These are phyloP conservation scores for Microcebus tavaratra DNA, from an alignment of 2,113 vertebrate species.

Conservation along the genomic window DNA sequence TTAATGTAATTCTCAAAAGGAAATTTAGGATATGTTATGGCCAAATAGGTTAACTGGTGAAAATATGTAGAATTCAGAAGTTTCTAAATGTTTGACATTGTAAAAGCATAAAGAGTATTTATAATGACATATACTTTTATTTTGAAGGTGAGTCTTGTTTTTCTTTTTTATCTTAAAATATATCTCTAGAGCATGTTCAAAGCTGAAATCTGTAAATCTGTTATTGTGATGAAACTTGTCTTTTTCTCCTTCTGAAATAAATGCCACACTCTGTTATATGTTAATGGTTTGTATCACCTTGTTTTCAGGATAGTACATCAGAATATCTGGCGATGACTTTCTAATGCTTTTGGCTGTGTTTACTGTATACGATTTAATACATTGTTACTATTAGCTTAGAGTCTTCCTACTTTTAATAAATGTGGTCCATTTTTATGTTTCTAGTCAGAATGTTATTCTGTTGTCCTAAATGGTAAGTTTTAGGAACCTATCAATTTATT, in stretches of 20 bases:
- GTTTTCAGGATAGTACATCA: conserved; percentile 49
- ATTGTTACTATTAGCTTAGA: conserved; percentile 16
- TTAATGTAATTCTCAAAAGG: conserved; percentile 3
- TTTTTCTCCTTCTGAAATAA: conserved; percentile 71
- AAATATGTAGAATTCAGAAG: conserved; percentile 71
- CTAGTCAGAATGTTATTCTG: conserved; percentile 74
- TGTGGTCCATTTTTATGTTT: conserved; percentile 66
- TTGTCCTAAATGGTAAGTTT: conserved; percentile 64
- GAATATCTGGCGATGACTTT: conserved; percentile 54
- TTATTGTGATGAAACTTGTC: conserved; percentile 80
- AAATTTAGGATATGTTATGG: conserved; percentile 58
- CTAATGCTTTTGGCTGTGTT: conserved; percentile 62
- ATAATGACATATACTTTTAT: conserved; percentile 77
- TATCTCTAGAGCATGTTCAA: conserved; percentile 79
- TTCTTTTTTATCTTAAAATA: conserved; percentile 79
- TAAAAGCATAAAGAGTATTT: conserved; percentile 66
- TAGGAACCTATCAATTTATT: conserved; percentile 39
- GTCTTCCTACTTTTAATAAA: conserved; percentile 36
- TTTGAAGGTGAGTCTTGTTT: conserved; percentile 77
- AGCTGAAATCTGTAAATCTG: conserved; percentile 77
- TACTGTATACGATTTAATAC: conserved; percentile 58
- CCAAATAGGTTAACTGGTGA: conserved; percentile 62
- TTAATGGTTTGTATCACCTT: background rate
- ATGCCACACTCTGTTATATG: conserved; percentile 31
- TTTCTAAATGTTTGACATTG: conserved; percentile 76